Evolutionary conservation across 2,888 invertebrate genomes (phyloP).

Genomic region (Lasioglossum zephyrum): DNA sequence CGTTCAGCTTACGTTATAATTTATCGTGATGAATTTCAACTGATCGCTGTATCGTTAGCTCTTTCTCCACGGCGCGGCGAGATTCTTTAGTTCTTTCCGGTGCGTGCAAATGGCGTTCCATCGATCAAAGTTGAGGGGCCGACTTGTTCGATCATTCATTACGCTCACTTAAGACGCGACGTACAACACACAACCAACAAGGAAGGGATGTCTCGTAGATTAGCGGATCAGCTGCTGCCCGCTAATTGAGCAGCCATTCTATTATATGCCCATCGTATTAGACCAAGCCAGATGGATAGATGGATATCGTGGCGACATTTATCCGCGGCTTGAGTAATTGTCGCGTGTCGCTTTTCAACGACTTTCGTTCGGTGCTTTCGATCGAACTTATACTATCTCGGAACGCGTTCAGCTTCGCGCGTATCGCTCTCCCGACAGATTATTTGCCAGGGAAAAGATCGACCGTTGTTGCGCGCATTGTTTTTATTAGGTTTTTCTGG

Average conservation of each 20-base stretch:
- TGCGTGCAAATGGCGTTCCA: background rate
- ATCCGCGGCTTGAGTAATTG: constrained; percentile 23
- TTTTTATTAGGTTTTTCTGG: constrained; percentile 35
- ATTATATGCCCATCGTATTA: constrained; percentile 37
- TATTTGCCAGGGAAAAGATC: constrained; percentile 21
- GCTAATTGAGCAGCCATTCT: constrained; percentile 28
- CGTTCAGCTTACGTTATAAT: background rate
- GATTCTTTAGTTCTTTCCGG: background rate
- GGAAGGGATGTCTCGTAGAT: constrained; percentile 26
- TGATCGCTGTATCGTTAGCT: background rate
- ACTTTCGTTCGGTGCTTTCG: constrained; percentile 24
- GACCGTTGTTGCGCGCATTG: constrained; percentile 27
- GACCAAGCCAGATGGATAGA: background rate
- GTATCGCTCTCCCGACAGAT: too few species aligned
- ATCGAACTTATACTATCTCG: background rate
- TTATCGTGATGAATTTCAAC: background rate
- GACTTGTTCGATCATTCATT: constrained; percentile 25
- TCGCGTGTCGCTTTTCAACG: constrained; percentile 8
- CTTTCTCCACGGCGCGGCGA: background rate
- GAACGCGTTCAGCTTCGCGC: too few species aligned
- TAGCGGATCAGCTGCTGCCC: constrained; percentile 11
- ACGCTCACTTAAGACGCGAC: constrained; percentile 1
- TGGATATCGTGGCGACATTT: constrained; percentile 15
- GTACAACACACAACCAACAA: background rate
- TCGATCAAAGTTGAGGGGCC: constrained; percentile 9